Conservation (phyloP, 2,113 vertebrate species). For the Meriones unguiculatus region DNA sequence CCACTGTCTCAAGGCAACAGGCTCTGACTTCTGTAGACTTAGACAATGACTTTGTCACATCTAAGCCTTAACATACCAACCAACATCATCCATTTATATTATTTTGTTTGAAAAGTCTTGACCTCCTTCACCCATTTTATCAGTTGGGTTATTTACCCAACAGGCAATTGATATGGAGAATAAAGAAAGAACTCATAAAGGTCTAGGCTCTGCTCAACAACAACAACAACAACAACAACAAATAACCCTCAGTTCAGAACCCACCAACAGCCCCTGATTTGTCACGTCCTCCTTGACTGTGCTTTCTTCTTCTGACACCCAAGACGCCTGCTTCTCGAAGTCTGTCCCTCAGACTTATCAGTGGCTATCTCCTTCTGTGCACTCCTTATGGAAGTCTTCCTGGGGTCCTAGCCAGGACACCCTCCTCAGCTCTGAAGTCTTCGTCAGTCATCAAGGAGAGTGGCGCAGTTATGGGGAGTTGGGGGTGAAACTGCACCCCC, state of each 20-base stretch:
- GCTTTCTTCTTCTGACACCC: background rate
- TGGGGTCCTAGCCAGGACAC: background rate
- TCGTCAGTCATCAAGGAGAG: background rate
- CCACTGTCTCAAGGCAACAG: slow-evolving; percentile 46
- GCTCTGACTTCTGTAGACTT: background rate
- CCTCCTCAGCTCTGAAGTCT: background rate
- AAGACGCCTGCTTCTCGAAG: background rate
- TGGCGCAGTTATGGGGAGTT: background rate
- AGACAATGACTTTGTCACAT: slow-evolving; percentile 89
- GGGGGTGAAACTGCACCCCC: background rate
- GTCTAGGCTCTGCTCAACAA: too few species aligned
- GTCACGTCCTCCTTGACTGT: background rate
- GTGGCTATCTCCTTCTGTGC: background rate
- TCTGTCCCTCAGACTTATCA: background rate
- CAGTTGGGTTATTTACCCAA: background rate
- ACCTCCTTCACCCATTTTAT: background rate
- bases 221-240: too few species aligned
- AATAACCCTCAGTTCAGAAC: background rate
- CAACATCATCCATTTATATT: background rate
- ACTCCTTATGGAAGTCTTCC: too few species aligned
- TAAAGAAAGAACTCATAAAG: background rate
- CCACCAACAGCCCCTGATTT: background rate
- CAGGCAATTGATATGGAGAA: background rate
- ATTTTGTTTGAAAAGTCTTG: background rate
- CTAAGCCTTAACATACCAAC: slow-evolving; percentile 70